Conservation (phyloP, 2,888 invertebrate genomes). For the Deilephila elpenor region DNA sequence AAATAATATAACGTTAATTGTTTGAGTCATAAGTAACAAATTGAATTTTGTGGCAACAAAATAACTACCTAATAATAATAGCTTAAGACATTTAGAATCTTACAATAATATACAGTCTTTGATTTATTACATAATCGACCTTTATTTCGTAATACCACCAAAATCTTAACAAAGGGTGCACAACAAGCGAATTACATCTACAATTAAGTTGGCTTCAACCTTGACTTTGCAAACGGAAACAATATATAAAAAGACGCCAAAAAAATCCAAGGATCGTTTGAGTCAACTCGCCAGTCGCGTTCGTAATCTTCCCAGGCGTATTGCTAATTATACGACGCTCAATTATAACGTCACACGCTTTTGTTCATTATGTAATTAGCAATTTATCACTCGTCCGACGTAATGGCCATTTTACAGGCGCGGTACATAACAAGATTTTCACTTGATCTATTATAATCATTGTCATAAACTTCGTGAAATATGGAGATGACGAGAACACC, state of each 20-base stretch:
- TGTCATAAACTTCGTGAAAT: conserved; percentile 1
- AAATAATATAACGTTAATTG: background rate
- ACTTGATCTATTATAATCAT: background rate
- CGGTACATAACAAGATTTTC: conserved; percentile 8
- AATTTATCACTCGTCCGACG: background rate
- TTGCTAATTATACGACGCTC: conserved; percentile 8
- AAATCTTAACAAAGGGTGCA: background rate
- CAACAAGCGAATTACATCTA: background rate
- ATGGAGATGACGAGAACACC: conserved; percentile 1
- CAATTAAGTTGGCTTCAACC: conserved; percentile 50
- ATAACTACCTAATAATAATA: background rate
- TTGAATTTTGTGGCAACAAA: background rate
- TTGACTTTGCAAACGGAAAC: conserved; percentile 62
- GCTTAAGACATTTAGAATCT: background rate
- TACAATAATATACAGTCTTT: background rate
- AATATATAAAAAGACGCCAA: conserved; percentile 48
- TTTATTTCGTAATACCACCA: background rate
- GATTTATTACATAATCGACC: background rate
- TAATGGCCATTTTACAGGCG: background rate
- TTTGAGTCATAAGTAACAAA: background rate
- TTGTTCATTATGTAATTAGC: background rate
- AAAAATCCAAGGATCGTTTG: conserved; percentile 54
- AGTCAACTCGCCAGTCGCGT: conserved; percentile 43
- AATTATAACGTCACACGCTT: background rate
- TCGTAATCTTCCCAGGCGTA: conserved; percentile 28